These are phyloP conservation scores for Megalops cyprinoides DNA, from an alignment of 2,797 vertebrate species.

Conservation along the genomic window DNA sequence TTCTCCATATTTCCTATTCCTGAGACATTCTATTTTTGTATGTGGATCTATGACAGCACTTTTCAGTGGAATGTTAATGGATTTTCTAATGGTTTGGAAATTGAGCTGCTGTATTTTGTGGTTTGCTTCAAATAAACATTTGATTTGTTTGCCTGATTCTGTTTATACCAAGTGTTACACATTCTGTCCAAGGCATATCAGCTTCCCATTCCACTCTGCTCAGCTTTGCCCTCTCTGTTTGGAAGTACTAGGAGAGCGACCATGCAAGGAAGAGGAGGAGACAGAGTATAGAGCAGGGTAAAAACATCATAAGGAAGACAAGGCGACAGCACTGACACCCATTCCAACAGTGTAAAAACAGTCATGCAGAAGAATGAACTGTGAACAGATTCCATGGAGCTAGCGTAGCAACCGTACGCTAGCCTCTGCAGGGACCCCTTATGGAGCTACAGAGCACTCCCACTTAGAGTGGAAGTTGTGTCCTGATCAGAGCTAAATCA, in stretches of 20 bases:
- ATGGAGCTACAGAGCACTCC: neutral
- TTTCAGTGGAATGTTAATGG: too few species aligned
- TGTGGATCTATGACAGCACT: too few species aligned
- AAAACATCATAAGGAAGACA: neutral
- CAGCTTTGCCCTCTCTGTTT: neutral
- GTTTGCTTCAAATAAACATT: neutral
- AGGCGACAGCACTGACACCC: neutral
- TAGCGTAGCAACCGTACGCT: neutral
- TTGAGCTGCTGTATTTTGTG: neutral
- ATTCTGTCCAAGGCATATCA: neutral
- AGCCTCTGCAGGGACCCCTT: neutral
- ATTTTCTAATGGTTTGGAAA: neutral
- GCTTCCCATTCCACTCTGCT: neutral
- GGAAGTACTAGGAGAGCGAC: neutral
- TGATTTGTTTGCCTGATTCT: too few species aligned
- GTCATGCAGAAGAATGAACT: neutral
- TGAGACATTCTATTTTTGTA: too few species aligned
- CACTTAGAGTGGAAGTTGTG: neutral
- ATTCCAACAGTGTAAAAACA: neutral
- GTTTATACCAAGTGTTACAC: neutral
- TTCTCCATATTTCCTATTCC: too few species aligned
- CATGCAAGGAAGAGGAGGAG: constrained; percentile 13
- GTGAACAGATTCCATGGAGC: neutral
- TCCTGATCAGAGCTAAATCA: constrained; percentile 2
- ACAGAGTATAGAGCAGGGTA: neutral